Evolutionary conservation across 2,797 vertebrate species (phyloP).

Genomic region (Triplophysa yarkandensis): DNA sequence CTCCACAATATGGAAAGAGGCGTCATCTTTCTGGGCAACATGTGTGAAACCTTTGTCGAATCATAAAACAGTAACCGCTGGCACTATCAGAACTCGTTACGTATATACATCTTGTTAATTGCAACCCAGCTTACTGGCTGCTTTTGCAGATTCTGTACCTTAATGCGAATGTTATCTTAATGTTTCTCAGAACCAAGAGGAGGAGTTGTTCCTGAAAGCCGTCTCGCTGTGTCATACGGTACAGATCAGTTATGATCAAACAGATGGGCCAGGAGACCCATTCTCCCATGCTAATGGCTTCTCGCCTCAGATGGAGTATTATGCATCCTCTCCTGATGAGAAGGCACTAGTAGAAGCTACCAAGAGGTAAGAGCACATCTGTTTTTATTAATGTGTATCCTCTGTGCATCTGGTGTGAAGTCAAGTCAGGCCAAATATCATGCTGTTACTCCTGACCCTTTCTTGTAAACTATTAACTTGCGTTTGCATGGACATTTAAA

Average conservation of each 20-base stretch:
- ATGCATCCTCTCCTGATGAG: conserved; percentile 96
- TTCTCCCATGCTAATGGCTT: conserved; percentile 82
- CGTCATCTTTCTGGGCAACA: too few species aligned
- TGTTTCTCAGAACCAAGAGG: conserved; percentile 76
- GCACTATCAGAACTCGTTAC: too few species aligned
- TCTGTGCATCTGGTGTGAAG: not conserved
- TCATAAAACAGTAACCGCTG: too few species aligned
- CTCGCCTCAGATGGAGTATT: conserved; percentile 85
- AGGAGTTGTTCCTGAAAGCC: conserved; percentile 92
- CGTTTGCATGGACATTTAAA: too few species aligned
- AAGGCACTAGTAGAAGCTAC: conserved; percentile 96
- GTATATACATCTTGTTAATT: too few species aligned
- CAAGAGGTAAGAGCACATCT: conserved; percentile 78
- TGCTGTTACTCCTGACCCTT: not conserved
- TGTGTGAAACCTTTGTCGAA: too few species aligned
- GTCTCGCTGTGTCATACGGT: conserved; percentile 97
- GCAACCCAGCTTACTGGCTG: too few species aligned
- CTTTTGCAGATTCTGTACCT: conserved; percentile 17
- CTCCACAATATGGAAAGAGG: too few species aligned
- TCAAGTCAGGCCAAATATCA: not conserved
- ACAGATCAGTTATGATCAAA: conserved; percentile 89
- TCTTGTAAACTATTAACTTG: too few species aligned
- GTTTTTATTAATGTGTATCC: not conserved
- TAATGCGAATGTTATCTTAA: conserved; percentile 20
- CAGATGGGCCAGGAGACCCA: conserved; percentile 78